Conservation (phyloP, 2,113 vertebrate genomes). For the Picathartes gymnocephalus region DNA sequence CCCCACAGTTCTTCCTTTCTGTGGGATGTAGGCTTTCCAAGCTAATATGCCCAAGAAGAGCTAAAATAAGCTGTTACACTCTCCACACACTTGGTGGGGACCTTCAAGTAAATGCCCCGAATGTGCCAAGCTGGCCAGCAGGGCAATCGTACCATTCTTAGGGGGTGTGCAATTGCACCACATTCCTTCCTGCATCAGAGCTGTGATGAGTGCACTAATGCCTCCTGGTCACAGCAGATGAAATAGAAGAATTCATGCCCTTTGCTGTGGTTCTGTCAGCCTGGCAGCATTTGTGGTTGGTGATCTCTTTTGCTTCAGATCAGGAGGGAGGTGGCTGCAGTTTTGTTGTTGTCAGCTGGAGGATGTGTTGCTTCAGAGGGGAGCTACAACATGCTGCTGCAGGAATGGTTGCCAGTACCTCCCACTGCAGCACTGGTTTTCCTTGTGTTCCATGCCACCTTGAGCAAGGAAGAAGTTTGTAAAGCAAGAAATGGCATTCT, state of each 20-base stretch:
- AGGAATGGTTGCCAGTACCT: background rate
- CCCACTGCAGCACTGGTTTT: background rate
- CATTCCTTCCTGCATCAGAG: background rate
- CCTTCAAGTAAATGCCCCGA: background rate
- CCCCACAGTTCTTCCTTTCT: background rate
- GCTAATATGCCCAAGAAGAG: background rate
- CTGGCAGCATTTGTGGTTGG: background rate
- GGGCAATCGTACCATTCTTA: background rate
- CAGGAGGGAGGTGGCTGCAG: background rate
- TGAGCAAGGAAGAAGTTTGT: background rate
- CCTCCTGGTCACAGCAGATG: background rate
- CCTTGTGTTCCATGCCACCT: background rate
- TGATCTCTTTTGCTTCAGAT: background rate
- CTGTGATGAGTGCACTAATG: background rate
- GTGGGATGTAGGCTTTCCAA: background rate
- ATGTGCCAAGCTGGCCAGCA: background rate
- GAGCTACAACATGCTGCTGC: background rate
- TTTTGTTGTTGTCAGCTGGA: background rate
- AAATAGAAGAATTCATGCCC: background rate
- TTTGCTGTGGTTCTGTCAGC: background rate
- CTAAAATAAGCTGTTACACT: fast-evolving
- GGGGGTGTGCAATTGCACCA: background rate
- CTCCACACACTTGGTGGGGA: background rate
- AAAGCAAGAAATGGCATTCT: background rate
- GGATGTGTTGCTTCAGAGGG: background rate